Percentiles rank a stretch among this genome's conserved stretches.
Evolutionary conservation across 2,888 invertebrate genomes (phyloP).

Genomic region (Synergus japonicus): DNA sequence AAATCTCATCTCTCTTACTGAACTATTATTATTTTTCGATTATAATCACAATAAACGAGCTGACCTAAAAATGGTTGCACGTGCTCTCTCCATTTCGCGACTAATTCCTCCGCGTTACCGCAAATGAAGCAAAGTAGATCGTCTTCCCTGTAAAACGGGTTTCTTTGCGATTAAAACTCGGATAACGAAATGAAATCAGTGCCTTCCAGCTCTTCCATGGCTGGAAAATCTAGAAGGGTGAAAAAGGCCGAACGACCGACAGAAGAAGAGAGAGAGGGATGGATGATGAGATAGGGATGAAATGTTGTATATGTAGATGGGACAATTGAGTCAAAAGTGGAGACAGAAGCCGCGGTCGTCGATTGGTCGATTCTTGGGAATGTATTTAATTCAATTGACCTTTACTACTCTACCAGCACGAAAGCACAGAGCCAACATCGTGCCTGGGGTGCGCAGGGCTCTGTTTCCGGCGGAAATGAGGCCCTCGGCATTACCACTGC

Average conservation of each 20-base stretch:
- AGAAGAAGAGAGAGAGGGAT: neutral
- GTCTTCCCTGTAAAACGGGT: neutral
- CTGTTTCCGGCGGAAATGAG: constrained; percentile 76
- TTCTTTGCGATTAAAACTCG: constrained; percentile 33
- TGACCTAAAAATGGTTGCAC: constrained; percentile 15
- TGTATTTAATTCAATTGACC: constrained; percentile 72
- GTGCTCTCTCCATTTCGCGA: constrained; percentile 21
- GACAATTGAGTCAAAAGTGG: constrained; percentile 29
- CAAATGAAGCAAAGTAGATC: constrained; percentile 28
- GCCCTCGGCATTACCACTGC: constrained; percentile 63
- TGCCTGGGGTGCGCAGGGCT: constrained; percentile 63
- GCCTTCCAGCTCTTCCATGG: neutral
- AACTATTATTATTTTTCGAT: neutral
- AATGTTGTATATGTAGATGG: constrained; percentile 25
- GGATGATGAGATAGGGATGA: constrained; percentile 3
- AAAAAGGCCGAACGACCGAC: neutral
- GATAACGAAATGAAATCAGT: constrained; percentile 39
- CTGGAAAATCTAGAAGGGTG: neutral
- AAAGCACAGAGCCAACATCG: constrained; percentile 42
- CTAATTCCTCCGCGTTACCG: constrained; percentile 13
- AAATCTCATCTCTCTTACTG: neutral
- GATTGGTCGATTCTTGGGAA: constrained; percentile 65
- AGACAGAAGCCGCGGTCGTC: constrained; percentile 26
- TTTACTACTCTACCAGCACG: constrained; percentile 47
- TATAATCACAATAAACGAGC: neutral